Evolutionary conservation across 53 echinoderm and acorn worm genomes (phyloP).

Genomic region (Paracentrotus lividus): DNA sequence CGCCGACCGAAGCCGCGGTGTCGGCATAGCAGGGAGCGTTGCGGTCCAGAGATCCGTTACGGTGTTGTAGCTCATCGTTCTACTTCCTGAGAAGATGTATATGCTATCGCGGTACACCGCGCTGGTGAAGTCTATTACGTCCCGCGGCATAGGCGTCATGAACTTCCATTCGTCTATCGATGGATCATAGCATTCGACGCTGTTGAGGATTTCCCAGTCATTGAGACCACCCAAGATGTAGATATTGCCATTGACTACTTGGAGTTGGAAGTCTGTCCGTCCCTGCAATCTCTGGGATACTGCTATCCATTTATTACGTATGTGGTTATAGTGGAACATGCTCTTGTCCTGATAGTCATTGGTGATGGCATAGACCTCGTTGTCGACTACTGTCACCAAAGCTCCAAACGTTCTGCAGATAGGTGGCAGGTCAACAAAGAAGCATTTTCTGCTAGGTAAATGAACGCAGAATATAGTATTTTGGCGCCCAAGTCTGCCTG

Average conservation of each 20-base stretch:
- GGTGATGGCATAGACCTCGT: constrained; percentile 85
- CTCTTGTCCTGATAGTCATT: constrained; percentile 86
- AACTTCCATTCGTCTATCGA: constrained; percentile 83
- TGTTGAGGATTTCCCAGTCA: constrained; percentile 91
- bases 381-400: constrained; percentile 78
- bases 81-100: constrained; percentile 88
- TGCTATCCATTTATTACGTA: constrained; percentile 82
- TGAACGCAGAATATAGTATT: constrained; percentile 76
- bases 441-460: constrained; percentile 69
- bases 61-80: constrained; percentile 89
- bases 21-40: constrained; percentile 82
- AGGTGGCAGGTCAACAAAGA: constrained; percentile 77
- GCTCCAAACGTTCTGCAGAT: constrained; percentile 84
- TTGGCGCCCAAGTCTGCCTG: constrained; percentile 75
- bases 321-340: constrained; percentile 83
- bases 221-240: constrained; percentile 86
- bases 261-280: constrained; percentile 79
- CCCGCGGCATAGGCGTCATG: constrained; percentile 84
- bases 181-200: constrained; percentile 89
- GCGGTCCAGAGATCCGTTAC: constrained; percentile 80
- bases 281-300: constrained; percentile 83
- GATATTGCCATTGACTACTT: constrained; percentile 71
- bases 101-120: constrained; percentile 78
- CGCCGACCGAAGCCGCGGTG: constrained; percentile 79
- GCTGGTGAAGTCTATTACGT: constrained; percentile 86